Evolutionary conservation across 1,140 invertebrate genomes (phyloP).

Genomic region (Conopomorpha cramerella): DNA sequence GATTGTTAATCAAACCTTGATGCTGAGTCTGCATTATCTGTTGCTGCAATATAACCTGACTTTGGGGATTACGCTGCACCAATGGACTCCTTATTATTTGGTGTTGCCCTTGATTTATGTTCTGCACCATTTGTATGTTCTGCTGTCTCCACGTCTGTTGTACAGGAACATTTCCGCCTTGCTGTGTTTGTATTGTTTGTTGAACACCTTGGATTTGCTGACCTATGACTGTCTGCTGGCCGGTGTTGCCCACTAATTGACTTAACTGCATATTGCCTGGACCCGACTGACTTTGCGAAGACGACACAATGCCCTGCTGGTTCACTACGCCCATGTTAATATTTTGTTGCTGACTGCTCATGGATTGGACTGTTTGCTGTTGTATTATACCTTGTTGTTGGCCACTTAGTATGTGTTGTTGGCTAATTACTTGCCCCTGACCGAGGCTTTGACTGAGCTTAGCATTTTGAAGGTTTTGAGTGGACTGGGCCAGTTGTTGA

Average conservation of each 20-base stretch:
- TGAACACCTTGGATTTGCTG: constrained; percentile 47
- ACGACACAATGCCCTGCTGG: constrained; percentile 34
- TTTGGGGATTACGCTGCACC: constrained; percentile 49
- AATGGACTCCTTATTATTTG: constrained; percentile 52
- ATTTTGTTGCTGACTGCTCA: constrained; percentile 44
- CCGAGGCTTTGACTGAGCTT: constrained; percentile 37
- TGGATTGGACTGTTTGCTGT: constrained; percentile 43
- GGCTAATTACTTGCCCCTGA: constrained; percentile 35
- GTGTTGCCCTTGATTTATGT: constrained; percentile 40
- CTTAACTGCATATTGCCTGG: constrained; percentile 29
- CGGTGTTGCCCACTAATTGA: constrained; percentile 31
- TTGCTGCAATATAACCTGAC: constrained; percentile 54
- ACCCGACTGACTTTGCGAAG: constrained; percentile 26
- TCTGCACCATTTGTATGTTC: constrained; percentile 54
- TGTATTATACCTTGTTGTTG: constrained; percentile 42
- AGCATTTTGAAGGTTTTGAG: constrained; percentile 45
- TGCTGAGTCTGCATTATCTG: constrained; percentile 56
- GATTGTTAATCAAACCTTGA: constrained; percentile 42
- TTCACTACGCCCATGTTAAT: constrained; percentile 44
- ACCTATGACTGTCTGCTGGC: constrained; percentile 35
- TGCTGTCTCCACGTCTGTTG: constrained; percentile 59
- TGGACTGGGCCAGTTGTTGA: constrained; percentile 49
- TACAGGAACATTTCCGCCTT: constrained; percentile 31
- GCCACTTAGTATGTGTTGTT: constrained; percentile 33
- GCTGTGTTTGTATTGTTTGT: constrained; percentile 38